A percentile compares a stretch with the other conserved stretches of the same genome.
These are phyloP conservation scores for Troilus luridus DNA, from an alignment of 2,888 invertebrate species.

Conservation along the genomic window DNA sequence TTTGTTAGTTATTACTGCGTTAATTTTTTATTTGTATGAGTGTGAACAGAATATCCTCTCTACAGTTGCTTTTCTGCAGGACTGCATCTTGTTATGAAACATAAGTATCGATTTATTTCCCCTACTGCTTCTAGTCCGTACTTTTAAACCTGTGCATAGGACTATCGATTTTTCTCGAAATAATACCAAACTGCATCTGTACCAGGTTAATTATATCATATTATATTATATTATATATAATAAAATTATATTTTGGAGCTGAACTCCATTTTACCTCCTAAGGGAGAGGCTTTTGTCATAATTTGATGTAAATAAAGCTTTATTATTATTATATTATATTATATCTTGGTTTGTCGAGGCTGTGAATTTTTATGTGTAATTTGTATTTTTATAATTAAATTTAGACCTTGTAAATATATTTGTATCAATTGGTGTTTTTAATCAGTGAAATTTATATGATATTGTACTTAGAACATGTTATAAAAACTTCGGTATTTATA, in stretches of 20 bases:
- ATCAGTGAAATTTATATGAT: no score
- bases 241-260: no score
- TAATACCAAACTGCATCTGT: neutral
- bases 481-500: neutral
- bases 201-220: no score
- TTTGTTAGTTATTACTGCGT: no score
- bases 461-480: neutral
- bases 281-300: no score
- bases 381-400: neutral
- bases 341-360: neutral
- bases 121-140: neutral
- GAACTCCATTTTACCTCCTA: no score
- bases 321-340: no score
- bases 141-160: neutral
- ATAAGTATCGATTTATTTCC: neutral
- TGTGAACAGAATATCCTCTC: neutral
- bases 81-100: slow-evolving; percentile 20
- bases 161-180: neutral
- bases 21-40: neutral
- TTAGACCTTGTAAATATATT: neutral
- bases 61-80: neutral
- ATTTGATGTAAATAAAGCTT: no score
- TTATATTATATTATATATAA: no score
- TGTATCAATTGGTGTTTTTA: no score
- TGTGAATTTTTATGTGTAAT: neutral